Percentiles rank a stretch among this genome's conserved stretches.
These are phyloP conservation scores for Cantharis flavilabris DNA, from an alignment of 2,888 invertebrate genomes.

Conservation along the genomic window DNA sequence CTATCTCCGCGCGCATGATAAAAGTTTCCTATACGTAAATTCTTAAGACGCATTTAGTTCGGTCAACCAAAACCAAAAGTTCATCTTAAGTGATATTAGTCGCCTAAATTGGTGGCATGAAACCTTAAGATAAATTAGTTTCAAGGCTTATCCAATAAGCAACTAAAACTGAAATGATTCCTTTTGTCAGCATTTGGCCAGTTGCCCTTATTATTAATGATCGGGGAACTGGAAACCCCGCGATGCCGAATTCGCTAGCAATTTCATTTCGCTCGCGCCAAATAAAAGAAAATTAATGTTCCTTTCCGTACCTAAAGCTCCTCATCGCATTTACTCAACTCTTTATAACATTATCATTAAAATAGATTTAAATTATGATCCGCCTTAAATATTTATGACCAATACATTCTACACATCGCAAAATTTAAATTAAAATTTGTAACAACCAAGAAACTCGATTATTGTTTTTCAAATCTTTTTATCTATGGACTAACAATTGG, in stretches of 20 bases:
- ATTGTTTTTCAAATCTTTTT: slow-evolving; percentile 38
- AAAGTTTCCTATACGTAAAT: slow-evolving; percentile 16
- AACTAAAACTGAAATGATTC: slow-evolving; percentile 34
- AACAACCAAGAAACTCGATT: slow-evolving; percentile 22
- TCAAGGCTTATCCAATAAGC: slow-evolving; percentile 33
- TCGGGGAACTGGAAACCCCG: slow-evolving; percentile 31
- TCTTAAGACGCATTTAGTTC: slow-evolving; percentile 16
- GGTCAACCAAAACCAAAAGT: slow-evolving; percentile 20
- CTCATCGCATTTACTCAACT: slow-evolving; percentile 35
- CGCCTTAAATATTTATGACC: slow-evolving; percentile 21
- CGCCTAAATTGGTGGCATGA: slow-evolving; percentile 28
- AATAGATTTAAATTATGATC: slow-evolving; percentile 35
- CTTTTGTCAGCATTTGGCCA: slow-evolving; percentile 36
- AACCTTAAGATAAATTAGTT: slow-evolving; percentile 33
- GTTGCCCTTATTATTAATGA: slow-evolving; percentile 37
- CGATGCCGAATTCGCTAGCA: slow-evolving; percentile 36
- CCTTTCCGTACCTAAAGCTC: slow-evolving; percentile 34
- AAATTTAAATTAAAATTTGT: background rate
- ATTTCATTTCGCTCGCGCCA: slow-evolving; percentile 40
- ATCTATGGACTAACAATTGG: slow-evolving; percentile 37
- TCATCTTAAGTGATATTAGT: slow-evolving; percentile 22
- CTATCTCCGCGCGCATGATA: slow-evolving; percentile 14
- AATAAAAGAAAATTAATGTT: slow-evolving; percentile 43
- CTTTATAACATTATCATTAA: slow-evolving; percentile 39
- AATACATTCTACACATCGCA: slow-evolving; percentile 5